Base-by-base conservation (phyloP, 2,888 invertebrate species). In the Leptopterna dolabrata region DNA sequence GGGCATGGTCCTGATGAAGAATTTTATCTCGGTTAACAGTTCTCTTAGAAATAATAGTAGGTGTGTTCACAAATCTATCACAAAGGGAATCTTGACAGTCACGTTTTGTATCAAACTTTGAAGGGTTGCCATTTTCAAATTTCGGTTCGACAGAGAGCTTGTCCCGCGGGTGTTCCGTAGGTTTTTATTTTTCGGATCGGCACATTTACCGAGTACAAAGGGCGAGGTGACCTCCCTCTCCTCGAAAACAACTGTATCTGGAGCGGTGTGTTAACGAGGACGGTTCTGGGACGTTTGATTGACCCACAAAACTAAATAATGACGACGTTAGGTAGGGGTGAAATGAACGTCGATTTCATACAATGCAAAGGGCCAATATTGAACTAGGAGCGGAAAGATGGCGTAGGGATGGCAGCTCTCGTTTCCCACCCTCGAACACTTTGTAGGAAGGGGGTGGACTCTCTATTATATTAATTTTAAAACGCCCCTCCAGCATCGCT, bases 381-480 rank as follows among this genome's bases (percentile, higher is more conserved):
- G 63, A 76, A 43, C 76, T 19, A 76, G 76, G 36, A 76, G 36
- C 24, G 43, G 76, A 76, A 76, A 76, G 76, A 76, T 76, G 76
- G 76, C 76, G 76, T 30, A 76, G 76, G 76, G 76, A 76, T 76
- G 76, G 76, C 76, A 76, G 76, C 76, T 63, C 76, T 63, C 63
- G 63, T 63, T 63, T 63, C 24, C 63, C 63, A 63, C 63, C 63
- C 63, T 24, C 63, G 63, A 63, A 63, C 27, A 19, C 24, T 63
- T 7, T 24, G 63, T 24, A 7, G 19, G 63, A 27, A 19, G 63
- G 14, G 14, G 27, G 24, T 36, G 36, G 36, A 36, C 36, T 27
- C 19, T 63, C 63, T 63, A 63, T 51, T 51, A 51, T 51, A 51
- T 63, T 63, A 63, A n/a, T 63, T 63, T 63, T 63, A 19, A 24